Percentiles rank a stretch among this genome's conserved stretches.
phyloP scores from a whole-genome alignment of 35 echinoderm and acorn worm genomes.

The Chiridota heheva region DNA sequence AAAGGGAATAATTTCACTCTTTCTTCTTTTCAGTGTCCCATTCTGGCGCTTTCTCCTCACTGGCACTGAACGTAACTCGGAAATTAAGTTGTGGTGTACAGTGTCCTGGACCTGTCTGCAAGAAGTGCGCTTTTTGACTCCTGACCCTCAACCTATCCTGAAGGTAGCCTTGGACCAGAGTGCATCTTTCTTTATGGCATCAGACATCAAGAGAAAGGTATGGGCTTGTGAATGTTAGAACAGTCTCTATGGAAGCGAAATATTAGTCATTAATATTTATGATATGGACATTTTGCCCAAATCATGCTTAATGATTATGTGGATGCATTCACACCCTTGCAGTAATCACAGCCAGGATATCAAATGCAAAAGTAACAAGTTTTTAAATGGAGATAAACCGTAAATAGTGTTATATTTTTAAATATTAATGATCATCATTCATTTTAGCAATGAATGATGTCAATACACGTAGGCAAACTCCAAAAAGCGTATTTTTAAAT shows the following conservation, averaged over 20 bases:
- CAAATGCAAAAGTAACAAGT: no score
- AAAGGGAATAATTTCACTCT: background rate
- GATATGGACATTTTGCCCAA: no score
- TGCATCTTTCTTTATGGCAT: slow-evolving; percentile 74
- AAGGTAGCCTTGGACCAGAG: slow-evolving; percentile 86
- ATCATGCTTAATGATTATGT: no score
- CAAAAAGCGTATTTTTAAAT: no score
- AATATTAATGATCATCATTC: no score
- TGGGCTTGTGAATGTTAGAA: background rate
- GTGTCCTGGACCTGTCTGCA: slow-evolving; percentile 94
- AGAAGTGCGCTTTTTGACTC: slow-evolving; percentile 55
- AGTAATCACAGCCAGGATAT: no score
- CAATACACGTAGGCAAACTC: no score
- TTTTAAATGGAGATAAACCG: no score
- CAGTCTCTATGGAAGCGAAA: background rate
- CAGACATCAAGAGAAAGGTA: slow-evolving; percentile 98
- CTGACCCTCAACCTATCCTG: slow-evolving; percentile 69
- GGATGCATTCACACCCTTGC: no score
- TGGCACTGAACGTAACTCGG: slow-evolving; percentile 74
- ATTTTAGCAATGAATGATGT: no score
- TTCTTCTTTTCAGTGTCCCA: slow-evolving; percentile 52
- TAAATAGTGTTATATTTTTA: no score
- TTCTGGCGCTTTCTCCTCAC: slow-evolving; percentile 96
- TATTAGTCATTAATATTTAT: no score
- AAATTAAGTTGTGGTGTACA: slow-evolving; percentile 95